Evolutionary conservation across 2,113 vertebrate genomes (phyloP).

Genomic region (Pycnonotus jocosus): DNA sequence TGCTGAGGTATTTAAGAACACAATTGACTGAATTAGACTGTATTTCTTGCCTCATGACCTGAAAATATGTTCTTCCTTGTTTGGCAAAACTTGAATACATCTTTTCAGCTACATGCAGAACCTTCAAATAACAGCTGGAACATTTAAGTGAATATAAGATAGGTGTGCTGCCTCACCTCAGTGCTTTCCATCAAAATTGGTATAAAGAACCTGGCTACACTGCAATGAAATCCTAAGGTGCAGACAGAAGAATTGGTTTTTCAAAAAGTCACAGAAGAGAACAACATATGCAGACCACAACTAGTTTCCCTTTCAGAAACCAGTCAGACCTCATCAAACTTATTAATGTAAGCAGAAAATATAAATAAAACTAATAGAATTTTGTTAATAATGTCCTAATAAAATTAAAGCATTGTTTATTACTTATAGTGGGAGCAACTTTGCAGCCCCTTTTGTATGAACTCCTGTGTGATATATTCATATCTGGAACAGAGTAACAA

Average conservation of each 20-base stretch:
- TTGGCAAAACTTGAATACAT: background rate
- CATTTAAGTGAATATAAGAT: background rate
- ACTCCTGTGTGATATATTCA: no score
- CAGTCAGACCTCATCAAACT: background rate
- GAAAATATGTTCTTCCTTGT: fast-evolving
- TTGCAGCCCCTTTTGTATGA: background rate
- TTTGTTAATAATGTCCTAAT: background rate
- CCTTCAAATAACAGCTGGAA: background rate
- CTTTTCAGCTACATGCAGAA: background rate
- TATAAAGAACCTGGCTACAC: background rate
- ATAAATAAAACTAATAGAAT: background rate
- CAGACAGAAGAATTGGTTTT: background rate
- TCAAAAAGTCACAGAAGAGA: background rate
- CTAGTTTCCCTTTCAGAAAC: background rate
- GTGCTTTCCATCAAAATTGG: background rate
- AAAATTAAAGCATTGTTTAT: background rate
- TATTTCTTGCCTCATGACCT: background rate
- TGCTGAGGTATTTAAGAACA: background rate
- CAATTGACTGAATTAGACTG: background rate
- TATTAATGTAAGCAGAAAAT: background rate
- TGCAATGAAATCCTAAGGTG: background rate
- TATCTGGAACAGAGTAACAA: background rate
- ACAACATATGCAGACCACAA: background rate
- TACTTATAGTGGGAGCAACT: background rate
- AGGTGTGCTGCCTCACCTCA: background rate